phyloP scores from a whole-genome alignment of 2,113 vertebrate genomes.

The Crotophaga sulcirostris region DNA sequence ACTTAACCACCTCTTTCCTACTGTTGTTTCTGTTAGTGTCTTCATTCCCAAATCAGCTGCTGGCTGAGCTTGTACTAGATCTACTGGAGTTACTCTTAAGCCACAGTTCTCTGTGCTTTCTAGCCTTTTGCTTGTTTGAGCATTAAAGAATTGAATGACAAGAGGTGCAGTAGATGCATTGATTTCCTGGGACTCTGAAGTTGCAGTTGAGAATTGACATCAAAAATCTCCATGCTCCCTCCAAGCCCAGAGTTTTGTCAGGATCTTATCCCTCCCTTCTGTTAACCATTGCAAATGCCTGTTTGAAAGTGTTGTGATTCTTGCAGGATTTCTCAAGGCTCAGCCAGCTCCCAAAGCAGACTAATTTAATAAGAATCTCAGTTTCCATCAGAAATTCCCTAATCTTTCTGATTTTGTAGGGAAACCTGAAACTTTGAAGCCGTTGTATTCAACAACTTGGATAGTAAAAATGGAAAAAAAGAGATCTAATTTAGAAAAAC shows the following conservation, averaged over 20 bases:
- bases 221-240: not conserved
- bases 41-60: not conserved
- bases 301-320: not conserved
- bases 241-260: not conserved
- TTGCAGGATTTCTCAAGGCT: not conserved
- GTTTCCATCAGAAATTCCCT: not conserved
- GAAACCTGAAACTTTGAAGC: not conserved
- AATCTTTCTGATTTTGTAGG: not conserved
- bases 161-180: not conserved
- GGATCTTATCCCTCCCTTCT: not conserved
- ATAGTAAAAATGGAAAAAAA: not conserved
- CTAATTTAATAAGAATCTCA: not conserved
- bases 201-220: not conserved
- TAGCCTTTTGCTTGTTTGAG: not conserved
- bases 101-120: not conserved
- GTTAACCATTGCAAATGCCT: not conserved
- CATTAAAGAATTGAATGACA: not conserved
- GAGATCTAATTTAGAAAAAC: not conserved
- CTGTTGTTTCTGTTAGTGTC: not conserved
- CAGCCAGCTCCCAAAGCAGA: not conserved
- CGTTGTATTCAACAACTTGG: not conserved
- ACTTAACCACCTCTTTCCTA: not conserved
- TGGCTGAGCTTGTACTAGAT: not conserved
- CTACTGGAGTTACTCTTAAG: not conserved
- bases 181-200: not conserved